Base-by-base conservation (phyloP, 1,140 invertebrate genomes). In the Idris sp. region DNA sequence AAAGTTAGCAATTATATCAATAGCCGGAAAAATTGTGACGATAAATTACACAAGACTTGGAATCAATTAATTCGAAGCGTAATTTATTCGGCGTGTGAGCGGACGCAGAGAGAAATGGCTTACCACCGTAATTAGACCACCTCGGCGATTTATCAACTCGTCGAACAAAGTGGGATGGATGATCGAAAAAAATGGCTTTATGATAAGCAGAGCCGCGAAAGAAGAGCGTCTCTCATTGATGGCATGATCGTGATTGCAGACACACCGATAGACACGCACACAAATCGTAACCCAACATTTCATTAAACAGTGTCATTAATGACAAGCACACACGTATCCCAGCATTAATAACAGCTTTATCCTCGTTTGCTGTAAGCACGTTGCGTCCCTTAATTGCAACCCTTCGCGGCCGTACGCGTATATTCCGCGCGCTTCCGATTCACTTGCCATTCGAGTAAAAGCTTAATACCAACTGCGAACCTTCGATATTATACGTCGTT, bases 271-370 rank as follows among this genome's bases (percentile, higher is more conserved):
- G 9, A 43, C 67, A 46, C 25, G 13, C 9, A 40, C 35, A 49
- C 26, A 48, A 51, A 62, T 59, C 11, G 16, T 53, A 65, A 14
- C 69, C 53, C 28, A 30, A 31, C 35, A 49, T 74, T 65, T 74
- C 53, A 74, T 65, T 59, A 74, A 51, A 58, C 61, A 54, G 69
- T 58, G 54, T 51, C 44, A 61, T 74, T 67, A 67, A 43, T 74
- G 62, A 48, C 41, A 43, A 62, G 31, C 54, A 33, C 41, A 19
- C 41, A 67, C 46, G 44, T 51, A 61, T 8, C 9, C 25, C 56
- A 10, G 59, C 1, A 68, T 74, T 74, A 74, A 74, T 74, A 68
- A 74, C 58, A 75, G 64, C 64, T 69, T 62, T 68, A 58, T 64
- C 58, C 58, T 69, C 64, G 72, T 69, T 75, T 59, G 46, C 64